phyloP scores from a whole-genome alignment of 30 jellyfish, hydroid and myxozoan species.

The Clytia hemisphaerica region DNA sequence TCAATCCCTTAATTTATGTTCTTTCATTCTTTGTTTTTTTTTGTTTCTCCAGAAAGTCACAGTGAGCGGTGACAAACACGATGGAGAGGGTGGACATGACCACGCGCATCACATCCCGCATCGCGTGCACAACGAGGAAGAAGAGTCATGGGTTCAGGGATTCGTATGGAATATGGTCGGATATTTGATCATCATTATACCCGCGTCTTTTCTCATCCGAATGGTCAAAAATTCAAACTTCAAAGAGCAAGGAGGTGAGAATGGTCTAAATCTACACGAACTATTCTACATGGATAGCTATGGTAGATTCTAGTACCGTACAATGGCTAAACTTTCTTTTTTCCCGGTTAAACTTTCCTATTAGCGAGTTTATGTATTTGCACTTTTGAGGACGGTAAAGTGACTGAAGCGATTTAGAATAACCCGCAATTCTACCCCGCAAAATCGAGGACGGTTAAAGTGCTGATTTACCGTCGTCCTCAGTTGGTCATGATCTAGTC shows the following conservation, averaged over 20 bases:
- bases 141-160: slow-evolving; percentile 62
- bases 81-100: background rate
- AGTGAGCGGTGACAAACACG: background rate
- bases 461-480: no score
- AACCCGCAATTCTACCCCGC: no score
- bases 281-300: background rate
- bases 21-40: no score
- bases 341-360: no score
- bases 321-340: no score
- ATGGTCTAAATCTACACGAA: background rate
- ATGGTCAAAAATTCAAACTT: slow-evolving; percentile 66
- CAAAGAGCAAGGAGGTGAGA: slow-evolving; percentile 64
- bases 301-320: background rate
- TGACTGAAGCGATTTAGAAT: no score
- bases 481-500: no score
- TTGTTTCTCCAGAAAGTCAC: no score
- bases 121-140: slow-evolving; percentile 7
- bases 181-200: slow-evolving; percentile 61
- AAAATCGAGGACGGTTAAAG: no score
- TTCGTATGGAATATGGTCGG: slow-evolving; percentile 77
- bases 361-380: no score
- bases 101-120: slow-evolving; percentile 28
- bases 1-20: no score
- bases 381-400: no score
- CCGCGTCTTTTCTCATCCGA: slow-evolving; percentile 48